Percentiles rank a stretch among this genome's conserved stretches.
phyloP scores from a whole-genome alignment of 2,888 invertebrate species.

The Terebella lapidaria region DNA sequence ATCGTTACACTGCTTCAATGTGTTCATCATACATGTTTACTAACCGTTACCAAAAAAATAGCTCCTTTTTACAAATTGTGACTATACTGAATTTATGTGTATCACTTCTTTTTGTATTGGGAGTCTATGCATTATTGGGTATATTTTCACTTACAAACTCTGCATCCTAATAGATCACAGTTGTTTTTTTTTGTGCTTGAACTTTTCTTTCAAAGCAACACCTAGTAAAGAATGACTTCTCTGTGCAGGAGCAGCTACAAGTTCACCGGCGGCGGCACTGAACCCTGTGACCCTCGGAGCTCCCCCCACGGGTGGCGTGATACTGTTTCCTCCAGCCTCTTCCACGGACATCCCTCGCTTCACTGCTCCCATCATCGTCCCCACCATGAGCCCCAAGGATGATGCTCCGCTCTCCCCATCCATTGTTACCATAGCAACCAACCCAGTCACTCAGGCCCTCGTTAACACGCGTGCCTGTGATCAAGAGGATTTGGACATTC shows the following conservation, averaged over 20 bases:
- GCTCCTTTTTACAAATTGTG: too few relatives aligned
- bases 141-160: too few relatives aligned
- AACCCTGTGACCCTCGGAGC: not conserved
- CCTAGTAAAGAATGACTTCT: too few relatives aligned
- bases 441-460: constrained; percentile 6
- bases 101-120: too few relatives aligned
- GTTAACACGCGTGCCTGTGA: constrained; percentile 3
- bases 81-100: too few relatives aligned
- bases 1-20: too few relatives aligned
- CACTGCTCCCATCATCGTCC: constrained; percentile 26
- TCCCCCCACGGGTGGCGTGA: constrained; percentile 2
- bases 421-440: constrained; percentile 1
- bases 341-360: constrained; percentile 22
- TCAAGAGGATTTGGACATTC: constrained; percentile 19
- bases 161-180: too few relatives aligned
- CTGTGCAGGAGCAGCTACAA: too few relatives aligned
- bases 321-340: constrained; percentile 21
- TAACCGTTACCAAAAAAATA: too few relatives aligned
- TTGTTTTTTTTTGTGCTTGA: not conserved
- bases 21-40: too few relatives aligned
- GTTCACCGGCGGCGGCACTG: not conserved
- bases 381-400: constrained; percentile 20
- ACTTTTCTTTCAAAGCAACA: not conserved
- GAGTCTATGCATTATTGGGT: too few relatives aligned
- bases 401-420: not conserved